These are phyloP conservation scores for Panorpa germanica DNA, from an alignment of 2,888 invertebrate species.

Conservation along the genomic window DNA sequence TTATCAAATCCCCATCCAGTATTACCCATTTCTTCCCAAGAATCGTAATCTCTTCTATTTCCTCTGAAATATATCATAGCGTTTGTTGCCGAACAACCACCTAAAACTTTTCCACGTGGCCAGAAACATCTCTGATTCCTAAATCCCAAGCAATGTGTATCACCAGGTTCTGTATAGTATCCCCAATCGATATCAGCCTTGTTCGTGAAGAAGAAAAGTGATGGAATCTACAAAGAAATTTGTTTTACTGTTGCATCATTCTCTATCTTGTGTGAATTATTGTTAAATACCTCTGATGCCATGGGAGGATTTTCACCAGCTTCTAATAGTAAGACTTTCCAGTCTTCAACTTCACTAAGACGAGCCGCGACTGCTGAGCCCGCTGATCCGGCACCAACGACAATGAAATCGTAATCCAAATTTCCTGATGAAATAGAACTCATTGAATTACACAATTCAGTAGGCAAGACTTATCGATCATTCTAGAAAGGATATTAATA, in stretches of 20 bases:
- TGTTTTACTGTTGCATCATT: no score
- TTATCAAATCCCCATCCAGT: conserved; percentile 27
- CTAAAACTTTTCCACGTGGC: conserved; percentile 37
- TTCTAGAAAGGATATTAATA: no score
- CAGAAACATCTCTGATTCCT: conserved; percentile 25
- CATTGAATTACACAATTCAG: no score
- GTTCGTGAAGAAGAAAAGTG: conserved; percentile 20
- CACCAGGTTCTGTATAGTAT: conserved; percentile 27
- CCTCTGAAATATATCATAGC: conserved; percentile 36
- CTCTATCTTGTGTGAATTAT: no score
- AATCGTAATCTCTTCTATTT: conserved; percentile 27
- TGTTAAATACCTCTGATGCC: conserved; percentile 27
- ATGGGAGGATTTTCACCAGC: conserved; percentile 42
- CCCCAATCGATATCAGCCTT: conserved; percentile 30
- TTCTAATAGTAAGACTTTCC: conserved; percentile 38
- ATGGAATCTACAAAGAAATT: conserved; percentile 21
- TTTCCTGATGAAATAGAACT: no score
- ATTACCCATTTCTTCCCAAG: conserved; percentile 29
- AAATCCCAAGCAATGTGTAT: conserved; percentile 25
- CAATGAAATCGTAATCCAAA: conserved; percentile 43
- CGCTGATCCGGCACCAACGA: conserved; percentile 43
- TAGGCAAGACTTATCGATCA: no score
- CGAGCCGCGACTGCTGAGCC: conserved; percentile 42
- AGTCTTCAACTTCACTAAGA: conserved; percentile 32
- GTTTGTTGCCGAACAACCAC: conserved; percentile 34